Conservation (phyloP, 2,113 vertebrate genomes). For the Abramis brama region DNA sequence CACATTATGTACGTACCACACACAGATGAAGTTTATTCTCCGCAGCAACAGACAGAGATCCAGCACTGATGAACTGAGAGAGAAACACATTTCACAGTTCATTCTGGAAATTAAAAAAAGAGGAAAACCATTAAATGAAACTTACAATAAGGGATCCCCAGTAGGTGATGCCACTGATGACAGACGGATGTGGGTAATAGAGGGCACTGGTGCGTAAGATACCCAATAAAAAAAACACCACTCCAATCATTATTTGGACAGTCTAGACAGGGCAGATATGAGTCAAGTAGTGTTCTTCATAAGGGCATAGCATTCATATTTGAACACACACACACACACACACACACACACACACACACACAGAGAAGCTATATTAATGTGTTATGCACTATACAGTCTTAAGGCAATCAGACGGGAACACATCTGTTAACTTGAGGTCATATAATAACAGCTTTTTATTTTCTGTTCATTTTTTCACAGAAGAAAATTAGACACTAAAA, state of each 20-base stretch:
- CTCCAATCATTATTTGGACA: slow-evolving; percentile 47
- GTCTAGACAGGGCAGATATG: not conserved
- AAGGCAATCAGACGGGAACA: too few relatives aligned
- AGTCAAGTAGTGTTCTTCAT: not conserved
- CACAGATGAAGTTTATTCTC: slow-evolving; percentile 20
- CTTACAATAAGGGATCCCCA: slow-evolving; percentile 30
- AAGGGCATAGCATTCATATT: too few relatives aligned
- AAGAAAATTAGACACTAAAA: too few relatives aligned
- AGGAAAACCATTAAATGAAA: not conserved
- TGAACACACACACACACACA: too few relatives aligned
- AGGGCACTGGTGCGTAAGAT: not conserved
- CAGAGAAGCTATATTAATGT: too few relatives aligned
- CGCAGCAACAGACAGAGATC: slow-evolving; percentile 42
- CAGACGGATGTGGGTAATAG: too few relatives aligned
- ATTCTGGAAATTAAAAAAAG: not conserved
- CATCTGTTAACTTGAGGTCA: too few relatives aligned
- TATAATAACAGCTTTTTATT: too few relatives aligned
- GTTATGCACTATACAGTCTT: too few relatives aligned
- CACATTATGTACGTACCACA: slow-evolving; percentile 32
- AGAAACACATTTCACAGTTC: not conserved
- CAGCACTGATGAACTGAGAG: slow-evolving; percentile 44
- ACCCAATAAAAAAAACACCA: not conserved
- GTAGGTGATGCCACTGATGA: not conserved
- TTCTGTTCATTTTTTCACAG: too few relatives aligned
- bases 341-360: too few relatives aligned